Evolutionary conservation across 2,113 vertebrate genomes (phyloP), one percentile per base, ranked within the genome.

Genomic region (Asarcornis scutulata): DNA sequence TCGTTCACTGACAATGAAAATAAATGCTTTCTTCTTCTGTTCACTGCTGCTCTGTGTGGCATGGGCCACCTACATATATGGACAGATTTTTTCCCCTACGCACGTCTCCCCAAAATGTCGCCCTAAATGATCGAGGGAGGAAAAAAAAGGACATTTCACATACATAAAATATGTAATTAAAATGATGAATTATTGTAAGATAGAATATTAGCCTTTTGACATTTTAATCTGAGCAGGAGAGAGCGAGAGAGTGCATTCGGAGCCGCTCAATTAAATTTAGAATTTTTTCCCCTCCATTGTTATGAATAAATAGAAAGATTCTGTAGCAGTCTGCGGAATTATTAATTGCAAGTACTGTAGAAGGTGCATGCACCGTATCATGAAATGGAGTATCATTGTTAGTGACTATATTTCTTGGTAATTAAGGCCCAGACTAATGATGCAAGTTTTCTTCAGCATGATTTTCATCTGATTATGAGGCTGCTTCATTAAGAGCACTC

Each of bases 401-500:
- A 98, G 97, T 97, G 96, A 99, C 98, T 98, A 98, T 99, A 99
- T 98, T 99, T 99, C 99, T 99, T 98, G 98, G 98, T 99, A 99
- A 99, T 99, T 99, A 99, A 99, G 99, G 99, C 98, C 98, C 96
- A 98, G 98, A 98, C 99, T 99, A 99, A 99, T 99, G 99, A 99
- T 98, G 99, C 99, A 99, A 98, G 98, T 99, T 99, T 99, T 99
- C 98, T 98, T 98, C 99, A 99, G 99, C 99, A 99, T 99, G 99
- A 99, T 99, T 99, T 99, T 99, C 99, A 99, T 99, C 99, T 99
- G 99, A 99, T 99, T 99, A 98, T 99, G 98, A 99, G 98, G 98
- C 98, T 99, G 99, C 99, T 99, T 99, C 99, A 99, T 99, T 99
- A 99, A 99, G 98, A 99, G 98, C 99, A 99, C 99, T 99, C 99